Evolutionary conservation across 2,797 vertebrate genomes (phyloP).

Genomic region (Hapalemur alaotrensis): DNA sequence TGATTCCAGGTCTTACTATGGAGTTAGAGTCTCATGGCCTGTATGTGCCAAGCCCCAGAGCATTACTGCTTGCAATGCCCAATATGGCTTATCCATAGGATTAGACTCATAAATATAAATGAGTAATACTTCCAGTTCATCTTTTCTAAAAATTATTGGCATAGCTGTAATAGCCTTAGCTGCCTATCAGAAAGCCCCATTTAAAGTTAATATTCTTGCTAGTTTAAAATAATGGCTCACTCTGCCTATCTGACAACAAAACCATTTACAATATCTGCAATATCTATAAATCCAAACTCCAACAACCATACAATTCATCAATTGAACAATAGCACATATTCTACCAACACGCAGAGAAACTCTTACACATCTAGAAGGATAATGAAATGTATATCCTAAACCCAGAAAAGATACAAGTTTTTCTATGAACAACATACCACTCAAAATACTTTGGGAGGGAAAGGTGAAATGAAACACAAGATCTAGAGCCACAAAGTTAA

Average conservation of each 20-base stretch:
- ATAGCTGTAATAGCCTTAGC: background rate
- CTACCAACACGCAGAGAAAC: background rate
- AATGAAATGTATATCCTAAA: background rate
- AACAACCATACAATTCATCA: background rate
- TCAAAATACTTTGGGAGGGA: background rate
- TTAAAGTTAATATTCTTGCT: background rate
- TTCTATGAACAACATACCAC: background rate
- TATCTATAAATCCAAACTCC: background rate
- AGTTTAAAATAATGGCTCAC: slow-evolving; percentile 20
- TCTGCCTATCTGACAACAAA: background rate
- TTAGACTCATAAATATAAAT: slow-evolving; percentile 16
- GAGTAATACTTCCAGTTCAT: slow-evolving; percentile 7
- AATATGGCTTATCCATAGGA: background rate
- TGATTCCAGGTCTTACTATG: background rate
- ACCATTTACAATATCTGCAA: background rate
- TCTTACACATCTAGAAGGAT: background rate
- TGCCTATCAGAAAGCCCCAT: background rate
- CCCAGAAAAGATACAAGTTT: background rate
- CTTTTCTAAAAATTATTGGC: background rate
- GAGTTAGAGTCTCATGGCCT: background rate
- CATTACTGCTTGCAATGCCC: background rate
- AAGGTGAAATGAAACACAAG: background rate
- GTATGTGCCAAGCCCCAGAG: background rate
- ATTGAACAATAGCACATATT: background rate
- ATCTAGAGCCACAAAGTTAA: background rate